These are phyloP conservation scores for Halictus quadricinctus DNA, from an alignment of 2,888 invertebrate genomes.

Conservation along the genomic window DNA sequence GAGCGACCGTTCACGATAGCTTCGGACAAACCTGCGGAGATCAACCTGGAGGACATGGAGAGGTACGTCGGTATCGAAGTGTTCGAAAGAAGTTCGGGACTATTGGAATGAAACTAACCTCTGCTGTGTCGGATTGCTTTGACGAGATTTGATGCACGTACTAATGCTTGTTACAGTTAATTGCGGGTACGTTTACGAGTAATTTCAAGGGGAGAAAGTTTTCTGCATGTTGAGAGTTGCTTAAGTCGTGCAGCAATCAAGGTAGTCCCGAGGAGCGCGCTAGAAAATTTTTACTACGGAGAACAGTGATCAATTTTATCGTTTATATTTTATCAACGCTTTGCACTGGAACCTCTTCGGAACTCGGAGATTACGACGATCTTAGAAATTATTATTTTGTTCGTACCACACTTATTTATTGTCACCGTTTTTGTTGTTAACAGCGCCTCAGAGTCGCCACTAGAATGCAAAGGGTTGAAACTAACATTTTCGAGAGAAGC, in stretches of 20 bases:
- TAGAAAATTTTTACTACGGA: background rate
- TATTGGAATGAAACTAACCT: background rate
- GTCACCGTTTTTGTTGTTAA: too few species aligned
- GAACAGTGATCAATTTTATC: too few species aligned
- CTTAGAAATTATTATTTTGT: background rate
- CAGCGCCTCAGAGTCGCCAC: too few species aligned
- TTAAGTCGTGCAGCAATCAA: background rate
- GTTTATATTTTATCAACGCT: background rate
- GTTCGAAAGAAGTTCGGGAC: background rate
- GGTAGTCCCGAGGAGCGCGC: background rate
- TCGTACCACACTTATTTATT: too few species aligned
- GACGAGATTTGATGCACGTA: background rate
- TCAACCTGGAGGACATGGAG: slow-evolving; percentile 87
- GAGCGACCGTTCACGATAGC: slow-evolving; percentile 89
- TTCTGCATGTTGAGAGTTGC: background rate
- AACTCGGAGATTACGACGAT: too few species aligned
- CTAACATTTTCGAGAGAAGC: background rate
- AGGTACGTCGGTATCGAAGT: slow-evolving; percentile 77
- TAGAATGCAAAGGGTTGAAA: too few species aligned
- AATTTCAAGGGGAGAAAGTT: background rate
- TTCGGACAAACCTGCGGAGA: slow-evolving; percentile 87
- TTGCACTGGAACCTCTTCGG: background rate
- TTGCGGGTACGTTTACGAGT: background rate
- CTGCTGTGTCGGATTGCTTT: background rate
- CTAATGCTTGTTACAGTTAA: background rate